These are phyloP conservation scores for Latrodectus elegans DNA, from an alignment of 2,888 invertebrate genomes.

Conservation along the genomic window DNA sequence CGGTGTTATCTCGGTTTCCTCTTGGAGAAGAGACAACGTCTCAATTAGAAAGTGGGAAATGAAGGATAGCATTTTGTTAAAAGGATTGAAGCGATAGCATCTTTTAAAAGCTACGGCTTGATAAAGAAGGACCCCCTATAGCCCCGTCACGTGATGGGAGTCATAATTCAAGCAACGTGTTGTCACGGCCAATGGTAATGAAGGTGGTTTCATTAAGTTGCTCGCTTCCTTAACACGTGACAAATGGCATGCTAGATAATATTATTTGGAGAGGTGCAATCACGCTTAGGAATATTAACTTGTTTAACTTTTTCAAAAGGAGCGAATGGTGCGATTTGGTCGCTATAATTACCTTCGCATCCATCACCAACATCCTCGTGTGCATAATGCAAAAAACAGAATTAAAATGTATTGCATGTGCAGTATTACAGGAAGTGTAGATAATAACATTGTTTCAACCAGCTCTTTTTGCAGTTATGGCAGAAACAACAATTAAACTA, in stretches of 20 bases:
- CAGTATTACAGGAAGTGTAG: too few relatives aligned
- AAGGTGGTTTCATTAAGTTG: conserved; percentile 3
- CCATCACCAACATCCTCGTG: too few relatives aligned
- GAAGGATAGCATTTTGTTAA: conserved; percentile 67
- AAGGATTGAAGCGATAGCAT: conserved; percentile 67
- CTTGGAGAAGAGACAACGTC: conserved; percentile 32
- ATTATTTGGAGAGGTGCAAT: not conserved
- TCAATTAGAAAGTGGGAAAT: conserved; percentile 67
- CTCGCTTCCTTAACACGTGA: not conserved
- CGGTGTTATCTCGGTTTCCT: conserved; percentile 25
- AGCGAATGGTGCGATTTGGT: too few relatives aligned
- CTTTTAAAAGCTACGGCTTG: conserved; percentile 58
- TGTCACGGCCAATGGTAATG: not conserved
- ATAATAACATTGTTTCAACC: too few relatives aligned
- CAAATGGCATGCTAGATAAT: conserved; percentile 1
- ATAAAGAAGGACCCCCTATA: conserved; percentile 42
- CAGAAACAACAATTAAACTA: too few relatives aligned
- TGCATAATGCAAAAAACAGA: too few relatives aligned
- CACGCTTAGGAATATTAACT: too few relatives aligned
- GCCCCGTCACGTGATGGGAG: not conserved
- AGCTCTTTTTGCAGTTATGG: too few relatives aligned
- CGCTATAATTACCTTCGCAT: too few relatives aligned
- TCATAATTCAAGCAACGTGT: not conserved
- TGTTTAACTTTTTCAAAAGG: too few relatives aligned
- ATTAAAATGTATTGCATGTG: too few relatives aligned